These are phyloP conservation scores for Prolemur simus DNA, from an alignment of 2,113 vertebrate species.

Conservation along the genomic window DNA sequence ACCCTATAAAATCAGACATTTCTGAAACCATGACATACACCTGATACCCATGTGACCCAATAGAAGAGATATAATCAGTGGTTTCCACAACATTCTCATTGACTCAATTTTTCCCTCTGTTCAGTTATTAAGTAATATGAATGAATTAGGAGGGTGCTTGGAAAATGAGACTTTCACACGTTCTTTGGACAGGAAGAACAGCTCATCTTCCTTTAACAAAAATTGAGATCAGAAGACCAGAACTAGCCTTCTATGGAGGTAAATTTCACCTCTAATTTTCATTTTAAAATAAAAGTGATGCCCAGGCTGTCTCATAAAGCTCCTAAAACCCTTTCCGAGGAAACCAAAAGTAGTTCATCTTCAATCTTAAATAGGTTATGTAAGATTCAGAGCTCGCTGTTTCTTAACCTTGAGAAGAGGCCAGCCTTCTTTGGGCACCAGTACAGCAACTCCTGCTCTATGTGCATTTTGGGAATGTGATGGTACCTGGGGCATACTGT, in stretches of 20 bases:
- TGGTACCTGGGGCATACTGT: background rate
- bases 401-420: background rate
- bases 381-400: background rate
- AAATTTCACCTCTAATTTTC: background rate
- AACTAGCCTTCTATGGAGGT: background rate
- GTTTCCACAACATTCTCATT: slow-evolving; percentile 19
- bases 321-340: background rate
- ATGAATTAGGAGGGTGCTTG: background rate
- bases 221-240: background rate
- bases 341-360: background rate
- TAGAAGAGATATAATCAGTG: background rate
- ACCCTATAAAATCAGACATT: background rate
- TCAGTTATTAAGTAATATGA: background rate
- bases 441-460: background rate
- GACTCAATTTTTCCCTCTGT: background rate
- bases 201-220: background rate
- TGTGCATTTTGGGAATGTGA: background rate
- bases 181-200: background rate
- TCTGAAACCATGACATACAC: background rate
- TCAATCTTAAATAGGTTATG: background rate
- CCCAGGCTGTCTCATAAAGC: background rate
- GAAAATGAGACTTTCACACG: background rate
- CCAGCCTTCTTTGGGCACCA: background rate
- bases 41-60: background rate
- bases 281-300: background rate